These are phyloP conservation scores for Drepana arcuata DNA, from an alignment of 1,140 invertebrate species.

Conservation along the genomic window DNA sequence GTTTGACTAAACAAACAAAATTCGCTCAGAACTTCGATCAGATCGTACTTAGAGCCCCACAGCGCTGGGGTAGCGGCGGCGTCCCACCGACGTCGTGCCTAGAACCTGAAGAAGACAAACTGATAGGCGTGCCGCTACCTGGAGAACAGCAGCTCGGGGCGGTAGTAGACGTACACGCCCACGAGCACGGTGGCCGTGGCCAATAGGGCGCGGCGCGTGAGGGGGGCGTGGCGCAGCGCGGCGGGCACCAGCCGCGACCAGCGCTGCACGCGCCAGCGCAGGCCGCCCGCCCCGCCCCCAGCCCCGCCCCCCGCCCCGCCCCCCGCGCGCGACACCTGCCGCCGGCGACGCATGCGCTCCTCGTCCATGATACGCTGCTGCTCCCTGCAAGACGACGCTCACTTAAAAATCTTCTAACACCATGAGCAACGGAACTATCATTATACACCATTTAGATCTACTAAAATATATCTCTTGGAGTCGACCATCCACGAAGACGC, in stretches of 20 bases:
- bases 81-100: constrained; percentile 3
- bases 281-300: constrained; percentile 15
- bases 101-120: constrained; percentile 52
- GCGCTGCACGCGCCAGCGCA: constrained; percentile 15
- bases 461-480: no score
- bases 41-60: neutral
- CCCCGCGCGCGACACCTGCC: constrained; percentile 37
- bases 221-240: constrained; percentile 19
- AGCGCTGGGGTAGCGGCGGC: neutral
- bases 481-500: no score
- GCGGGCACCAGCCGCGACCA: constrained; percentile 17
- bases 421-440: no score
- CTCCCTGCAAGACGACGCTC: constrained; percentile 46
- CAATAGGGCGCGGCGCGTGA: constrained; percentile 52
- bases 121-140: constrained; percentile 60
- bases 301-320: constrained; percentile 8
- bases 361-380: constrained; percentile 67
- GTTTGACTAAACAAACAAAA: no score
- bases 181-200: constrained; percentile 70
- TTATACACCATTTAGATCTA: no score
- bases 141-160: constrained; percentile 49
- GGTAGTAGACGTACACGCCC: constrained; percentile 70
- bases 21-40: no score
- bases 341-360: constrained; percentile 54
- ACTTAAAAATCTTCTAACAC: no score